Conservation (phyloP, 2,797 vertebrate species). For the Amblyraja radiata region DNA sequence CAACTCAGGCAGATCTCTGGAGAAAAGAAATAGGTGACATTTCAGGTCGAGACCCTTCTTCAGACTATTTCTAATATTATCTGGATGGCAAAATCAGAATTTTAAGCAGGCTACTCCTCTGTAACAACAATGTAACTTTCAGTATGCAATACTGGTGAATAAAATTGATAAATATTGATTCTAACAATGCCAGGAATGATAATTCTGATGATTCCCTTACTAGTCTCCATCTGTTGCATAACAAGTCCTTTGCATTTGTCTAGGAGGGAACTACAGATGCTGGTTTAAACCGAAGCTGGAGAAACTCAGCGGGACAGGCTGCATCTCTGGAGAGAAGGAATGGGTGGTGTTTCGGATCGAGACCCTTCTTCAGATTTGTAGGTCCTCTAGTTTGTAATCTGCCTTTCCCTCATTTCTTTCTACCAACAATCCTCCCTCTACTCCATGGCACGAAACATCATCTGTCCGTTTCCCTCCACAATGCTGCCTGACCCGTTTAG, state of each 20-base stretch:
- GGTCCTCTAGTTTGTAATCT: background rate
- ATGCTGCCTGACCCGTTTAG: too few relatives aligned
- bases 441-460: too few relatives aligned
- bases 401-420: background rate
- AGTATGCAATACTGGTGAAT: background rate
- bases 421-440: too few relatives aligned
- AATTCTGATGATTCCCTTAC: background rate
- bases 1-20: too few relatives aligned
- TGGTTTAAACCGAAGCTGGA: too few relatives aligned
- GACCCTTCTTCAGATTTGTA: background rate
- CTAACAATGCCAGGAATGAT: background rate
- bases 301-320: too few relatives aligned
- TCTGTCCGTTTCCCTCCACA: too few relatives aligned
- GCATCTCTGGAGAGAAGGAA: too few relatives aligned
- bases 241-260: background rate
- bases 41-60: too few relatives aligned
- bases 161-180: background rate
- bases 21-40: too few relatives aligned
- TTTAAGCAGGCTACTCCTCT: background rate
- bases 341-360: too few relatives aligned
- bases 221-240: background rate
- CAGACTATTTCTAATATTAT: background rate
- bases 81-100: background rate
- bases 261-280: too few relatives aligned
- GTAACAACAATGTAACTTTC: background rate